Evolutionary conservation across 2,797 vertebrate species (phyloP), one percentile per base, ranked within the genome.

Genomic region (Paratrypauchen microcephalus): DNA sequence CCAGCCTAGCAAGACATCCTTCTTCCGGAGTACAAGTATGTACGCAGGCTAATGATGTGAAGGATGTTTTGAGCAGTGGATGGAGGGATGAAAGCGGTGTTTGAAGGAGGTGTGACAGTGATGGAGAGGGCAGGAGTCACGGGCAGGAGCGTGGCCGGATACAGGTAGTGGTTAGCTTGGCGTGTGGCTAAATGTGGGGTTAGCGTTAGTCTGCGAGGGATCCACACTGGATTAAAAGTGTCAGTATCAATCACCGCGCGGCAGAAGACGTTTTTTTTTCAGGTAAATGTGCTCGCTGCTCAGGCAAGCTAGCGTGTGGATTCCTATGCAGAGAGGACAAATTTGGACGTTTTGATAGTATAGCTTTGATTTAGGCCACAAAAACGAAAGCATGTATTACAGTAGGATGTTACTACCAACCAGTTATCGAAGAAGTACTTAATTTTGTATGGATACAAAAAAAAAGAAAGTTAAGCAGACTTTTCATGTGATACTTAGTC

Each of bases 181-280:
- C 47, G 64, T 61, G 63, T 64, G 50, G 56, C 58, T 72, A 80
- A 70, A 75, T 65, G 66, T 48, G 70, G 72, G 62, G 50, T 75
- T 74, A 70, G 56, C 63, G 39, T 64, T 32, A 23, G 70, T 63
- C 72, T 73, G 75, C 64, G 61, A 7, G 69, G 77, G 78, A 81
- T 74, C 65, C 79, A 69, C 68, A 45, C 69, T 0, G 60, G 84
- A 87, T 89, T 89, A 84, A 68, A 83, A 73, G 71, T 85, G 82
- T 86, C 82, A 54, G 72, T 77, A 62, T 85, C 81, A 79, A 77
- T 83, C 83, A 83, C 39, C 70, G 45, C 9, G 18, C 55, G 62
- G 65, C 72, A 79, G 83, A 86, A 79, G 18, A 56, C 60, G 78
- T 69, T 63, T 86, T 84, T 86, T 84, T 50, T 88, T 79, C 80